Percentiles rank a stretch among this genome's conserved stretches.
These are phyloP conservation scores for Denticeps clupeoides DNA, from an alignment of 2,797 vertebrate genomes.

Conservation along the genomic window DNA sequence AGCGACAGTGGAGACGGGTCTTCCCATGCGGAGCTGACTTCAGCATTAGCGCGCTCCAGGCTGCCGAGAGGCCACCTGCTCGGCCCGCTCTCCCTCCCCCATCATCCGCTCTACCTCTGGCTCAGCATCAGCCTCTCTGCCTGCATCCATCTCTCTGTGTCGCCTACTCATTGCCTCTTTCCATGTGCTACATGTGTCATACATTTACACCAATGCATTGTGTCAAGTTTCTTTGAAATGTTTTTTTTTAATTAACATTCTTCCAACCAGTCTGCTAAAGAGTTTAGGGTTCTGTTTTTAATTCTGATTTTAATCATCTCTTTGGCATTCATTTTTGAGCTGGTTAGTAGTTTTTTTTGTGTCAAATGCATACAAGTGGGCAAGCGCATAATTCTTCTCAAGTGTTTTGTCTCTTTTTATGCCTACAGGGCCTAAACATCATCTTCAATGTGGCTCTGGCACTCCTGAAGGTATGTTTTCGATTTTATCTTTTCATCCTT, in stretches of 20 bases:
- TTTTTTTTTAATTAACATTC: too few relatives aligned
- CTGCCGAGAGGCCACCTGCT: slow-evolving; percentile 26
- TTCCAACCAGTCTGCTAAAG: too few relatives aligned
- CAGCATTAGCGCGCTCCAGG: slow-evolving; percentile 29
- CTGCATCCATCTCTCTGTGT: not conserved
- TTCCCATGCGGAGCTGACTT: slow-evolving; percentile 53
- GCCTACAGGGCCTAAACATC: slow-evolving; percentile 80
- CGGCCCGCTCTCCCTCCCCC: not conserved
- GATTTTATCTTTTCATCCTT: not conserved
- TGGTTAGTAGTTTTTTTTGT: not conserved
- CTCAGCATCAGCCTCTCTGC: not conserved
- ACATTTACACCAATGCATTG: not conserved
- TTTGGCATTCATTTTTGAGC: too few relatives aligned
- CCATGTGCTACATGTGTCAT: not conserved
- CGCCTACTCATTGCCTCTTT: too few relatives aligned
- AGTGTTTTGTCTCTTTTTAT: slow-evolving; percentile 14
- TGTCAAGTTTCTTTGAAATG: too few relatives aligned
- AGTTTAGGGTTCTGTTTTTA: too few relatives aligned
- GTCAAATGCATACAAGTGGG: too few relatives aligned
- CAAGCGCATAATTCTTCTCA: not conserved
- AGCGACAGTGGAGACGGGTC: slow-evolving; percentile 52
- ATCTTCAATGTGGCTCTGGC: slow-evolving; percentile 97
- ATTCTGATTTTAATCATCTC: too few relatives aligned
- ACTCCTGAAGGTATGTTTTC: slow-evolving; percentile 79
- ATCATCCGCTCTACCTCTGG: not conserved